phyloP scores from a whole-genome alignment of 1,140 invertebrate genomes.

The Cotesia vestalis region DNA sequence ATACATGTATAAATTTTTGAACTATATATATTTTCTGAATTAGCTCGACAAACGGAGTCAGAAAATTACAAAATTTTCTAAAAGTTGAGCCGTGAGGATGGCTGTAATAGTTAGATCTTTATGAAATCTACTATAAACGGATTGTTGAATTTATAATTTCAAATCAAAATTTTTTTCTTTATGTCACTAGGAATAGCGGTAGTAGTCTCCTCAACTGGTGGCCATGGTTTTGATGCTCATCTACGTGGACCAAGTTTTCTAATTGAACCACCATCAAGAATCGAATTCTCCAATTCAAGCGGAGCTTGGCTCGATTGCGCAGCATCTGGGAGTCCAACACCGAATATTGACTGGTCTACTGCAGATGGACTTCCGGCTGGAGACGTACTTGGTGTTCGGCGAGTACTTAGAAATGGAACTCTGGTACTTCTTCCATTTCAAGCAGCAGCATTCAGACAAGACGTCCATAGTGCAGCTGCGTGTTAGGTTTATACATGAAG shows the following conservation, averaged over 20 bases:
- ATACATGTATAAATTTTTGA: too few relatives aligned
- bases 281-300: conserved; percentile 81
- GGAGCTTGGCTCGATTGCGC: conserved; percentile 82
- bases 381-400: conserved; percentile 74
- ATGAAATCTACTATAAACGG: too few relatives aligned
- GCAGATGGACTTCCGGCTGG: conserved; percentile 75
- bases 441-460: conserved; percentile 76
- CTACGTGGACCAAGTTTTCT: conserved; percentile 78
- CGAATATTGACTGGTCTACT: conserved; percentile 79
- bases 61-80: too few relatives aligned
- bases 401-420: conserved; percentile 77
- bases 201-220: conserved; percentile 50
- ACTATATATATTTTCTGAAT: too few relatives aligned
- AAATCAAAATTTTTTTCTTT: too few relatives aligned
- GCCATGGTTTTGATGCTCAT: conserved; percentile 68
- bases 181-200: conserved; percentile 41
- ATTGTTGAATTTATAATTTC: too few relatives aligned
- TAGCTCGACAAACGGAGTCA: too few relatives aligned
- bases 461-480: conserved; percentile 78
- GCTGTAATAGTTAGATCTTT: too few relatives aligned
- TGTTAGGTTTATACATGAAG: too few relatives aligned
- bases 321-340: conserved; percentile 77
- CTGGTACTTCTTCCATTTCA: conserved; percentile 79
- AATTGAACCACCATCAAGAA: conserved; percentile 76
- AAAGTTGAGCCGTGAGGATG: too few relatives aligned